Evolutionary conservation across 37 sponge, comb jelly and placozoan species (phyloP).

Genomic region (Theonella swinhoei): DNA sequence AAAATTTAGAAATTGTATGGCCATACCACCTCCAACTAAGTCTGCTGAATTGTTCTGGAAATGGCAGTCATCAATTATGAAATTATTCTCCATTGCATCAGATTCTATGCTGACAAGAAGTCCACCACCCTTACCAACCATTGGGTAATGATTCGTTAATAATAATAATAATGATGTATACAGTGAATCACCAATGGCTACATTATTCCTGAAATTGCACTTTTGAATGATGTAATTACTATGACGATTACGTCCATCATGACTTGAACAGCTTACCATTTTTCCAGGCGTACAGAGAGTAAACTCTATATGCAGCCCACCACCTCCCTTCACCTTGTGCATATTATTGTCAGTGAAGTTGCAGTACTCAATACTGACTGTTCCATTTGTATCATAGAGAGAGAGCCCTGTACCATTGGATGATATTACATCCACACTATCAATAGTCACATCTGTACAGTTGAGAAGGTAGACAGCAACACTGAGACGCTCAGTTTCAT

Average conservation of each 20-base stretch:
- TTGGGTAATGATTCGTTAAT: too few relatives aligned
- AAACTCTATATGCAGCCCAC: conserved; percentile 1
- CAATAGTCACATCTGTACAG: background rate
- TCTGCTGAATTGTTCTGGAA: background rate
- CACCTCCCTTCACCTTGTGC: background rate
- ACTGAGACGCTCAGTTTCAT: background rate
- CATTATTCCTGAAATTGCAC: background rate
- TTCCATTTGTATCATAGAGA: conserved; percentile 4
- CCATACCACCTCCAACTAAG: background rate
- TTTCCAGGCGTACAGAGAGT: background rate
- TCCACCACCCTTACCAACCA: conserved; percentile 5
- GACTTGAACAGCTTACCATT: too few relatives aligned
- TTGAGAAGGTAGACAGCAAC: conserved; percentile 14
- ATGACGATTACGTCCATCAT: background rate
- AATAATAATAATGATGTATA: too few relatives aligned
- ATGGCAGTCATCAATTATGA: background rate
- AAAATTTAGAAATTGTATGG: too few relatives aligned
- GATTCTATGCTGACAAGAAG: background rate
- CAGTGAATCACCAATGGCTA: background rate
- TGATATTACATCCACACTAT: background rate
- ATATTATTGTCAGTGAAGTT: background rate
- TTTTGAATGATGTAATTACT: background rate
- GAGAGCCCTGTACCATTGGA: conserved; percentile 5
- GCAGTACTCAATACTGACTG: background rate
- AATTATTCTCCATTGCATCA: background rate